Conservation (phyloP, 2,113 vertebrate genomes). For the Antennarius striatus region DNA sequence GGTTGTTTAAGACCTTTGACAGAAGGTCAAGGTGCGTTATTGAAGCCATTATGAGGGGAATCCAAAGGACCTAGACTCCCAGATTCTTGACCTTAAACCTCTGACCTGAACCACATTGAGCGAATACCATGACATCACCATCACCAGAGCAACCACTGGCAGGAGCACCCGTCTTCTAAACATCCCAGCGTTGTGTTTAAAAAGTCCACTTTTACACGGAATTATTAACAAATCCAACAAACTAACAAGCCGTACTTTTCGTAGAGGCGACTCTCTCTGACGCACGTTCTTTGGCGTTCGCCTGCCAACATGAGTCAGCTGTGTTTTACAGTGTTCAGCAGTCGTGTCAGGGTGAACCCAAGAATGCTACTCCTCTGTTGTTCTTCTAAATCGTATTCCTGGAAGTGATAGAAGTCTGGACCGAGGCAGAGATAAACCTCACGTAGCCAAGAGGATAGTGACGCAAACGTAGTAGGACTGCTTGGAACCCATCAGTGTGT, state of each 20-base stretch:
- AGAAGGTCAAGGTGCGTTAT: slow-evolving; percentile 28
- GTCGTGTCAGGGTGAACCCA: slow-evolving; percentile 52
- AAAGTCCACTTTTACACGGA: slow-evolving; percentile 47
- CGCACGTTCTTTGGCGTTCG: slow-evolving; percentile 50
- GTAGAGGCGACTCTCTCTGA: slow-evolving; percentile 46
- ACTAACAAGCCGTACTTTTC: slow-evolving; percentile 46
- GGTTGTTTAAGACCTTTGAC: slow-evolving; percentile 32
- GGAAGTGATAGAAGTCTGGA: slow-evolving; percentile 63
- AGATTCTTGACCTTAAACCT: slow-evolving; percentile 42
- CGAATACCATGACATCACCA: slow-evolving; percentile 23
- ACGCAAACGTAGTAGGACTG: neutral
- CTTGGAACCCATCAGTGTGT: slow-evolving; percentile 74
- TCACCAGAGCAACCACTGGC: neutral
- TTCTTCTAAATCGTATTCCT: slow-evolving; percentile 68
- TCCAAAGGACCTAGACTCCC: slow-evolving; percentile 22
- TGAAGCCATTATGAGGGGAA: slow-evolving; percentile 22
- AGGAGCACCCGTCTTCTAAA: slow-evolving; percentile 18
- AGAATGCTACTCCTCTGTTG: slow-evolving; percentile 54
- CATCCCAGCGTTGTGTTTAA: slow-evolving; percentile 41
- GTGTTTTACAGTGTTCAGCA: slow-evolving; percentile 47
- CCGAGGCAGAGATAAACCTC: slow-evolving; percentile 73
- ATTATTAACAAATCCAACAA: slow-evolving; percentile 36
- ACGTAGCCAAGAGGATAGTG: slow-evolving; percentile 52
- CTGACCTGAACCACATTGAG: slow-evolving; percentile 10
- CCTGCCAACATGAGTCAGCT: slow-evolving; percentile 56